These are phyloP conservation scores for Dastarcus helophoroides DNA, from an alignment of 2,888 invertebrate species.

Conservation along the genomic window DNA sequence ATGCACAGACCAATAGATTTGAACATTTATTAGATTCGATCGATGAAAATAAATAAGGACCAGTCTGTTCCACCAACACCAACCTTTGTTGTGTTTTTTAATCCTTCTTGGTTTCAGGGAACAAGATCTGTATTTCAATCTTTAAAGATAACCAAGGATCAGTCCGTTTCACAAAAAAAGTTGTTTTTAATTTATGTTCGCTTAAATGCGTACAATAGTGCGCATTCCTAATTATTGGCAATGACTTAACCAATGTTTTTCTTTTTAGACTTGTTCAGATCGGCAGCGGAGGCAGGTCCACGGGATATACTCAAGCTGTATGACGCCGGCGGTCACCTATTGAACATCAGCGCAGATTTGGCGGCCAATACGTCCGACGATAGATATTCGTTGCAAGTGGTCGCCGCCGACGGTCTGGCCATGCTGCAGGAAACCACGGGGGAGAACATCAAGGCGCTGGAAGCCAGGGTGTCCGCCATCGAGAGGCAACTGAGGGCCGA, in stretches of 20 bases:
- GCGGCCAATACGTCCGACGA: slow-evolving; percentile 44
- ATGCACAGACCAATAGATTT: too few relatives aligned
- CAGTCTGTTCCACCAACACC: too few relatives aligned
- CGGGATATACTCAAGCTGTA: slow-evolving; percentile 54
- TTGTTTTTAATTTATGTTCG: too few relatives aligned
- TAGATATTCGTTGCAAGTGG: slow-evolving; percentile 34
- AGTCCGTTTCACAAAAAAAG: too few relatives aligned
- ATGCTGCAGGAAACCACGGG: slow-evolving; percentile 35
- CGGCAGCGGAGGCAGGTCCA: slow-evolving; percentile 55
- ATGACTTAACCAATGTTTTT: slow-evolving; percentile 3
- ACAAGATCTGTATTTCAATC: too few relatives aligned
- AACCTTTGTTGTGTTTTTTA: too few relatives aligned
- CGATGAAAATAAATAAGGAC: too few relatives aligned
- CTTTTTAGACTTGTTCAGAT: slow-evolving; percentile 51
- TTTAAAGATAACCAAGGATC: too few relatives aligned
- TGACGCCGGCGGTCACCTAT: slow-evolving; percentile 46
- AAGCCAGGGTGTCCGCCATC: slow-evolving; percentile 45
- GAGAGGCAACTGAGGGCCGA: slow-evolving; percentile 45
- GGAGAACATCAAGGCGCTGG: slow-evolving; percentile 34
- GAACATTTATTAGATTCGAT: too few relatives aligned
- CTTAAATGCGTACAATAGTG: too few relatives aligned
- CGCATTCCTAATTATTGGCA: neutral
- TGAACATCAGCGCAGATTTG: slow-evolving; percentile 50
- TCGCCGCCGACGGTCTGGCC: slow-evolving; percentile 34
- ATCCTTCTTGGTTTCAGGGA: too few relatives aligned